phyloP scores from a whole-genome alignment of 2,797 vertebrate species.

The Spinus olivaceus region DNA sequence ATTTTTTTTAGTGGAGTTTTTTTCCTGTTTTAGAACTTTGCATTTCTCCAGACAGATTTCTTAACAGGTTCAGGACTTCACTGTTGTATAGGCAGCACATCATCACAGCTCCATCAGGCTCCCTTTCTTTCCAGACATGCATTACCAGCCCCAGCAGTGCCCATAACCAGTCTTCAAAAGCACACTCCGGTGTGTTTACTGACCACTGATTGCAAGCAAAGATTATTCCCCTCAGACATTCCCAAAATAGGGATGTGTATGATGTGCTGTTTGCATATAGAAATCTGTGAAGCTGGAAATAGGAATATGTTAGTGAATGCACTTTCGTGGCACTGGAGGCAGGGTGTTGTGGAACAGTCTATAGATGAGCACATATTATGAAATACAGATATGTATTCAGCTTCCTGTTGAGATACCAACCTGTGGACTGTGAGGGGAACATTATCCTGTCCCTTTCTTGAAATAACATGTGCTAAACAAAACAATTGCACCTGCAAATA shows the following conservation, averaged over 20 bases:
- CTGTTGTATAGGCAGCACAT: not conserved
- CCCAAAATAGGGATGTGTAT: not conserved
- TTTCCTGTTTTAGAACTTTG: not conserved
- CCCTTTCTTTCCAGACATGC: not conserved
- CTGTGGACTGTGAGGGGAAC: not conserved
- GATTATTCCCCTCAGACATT: not conserved
- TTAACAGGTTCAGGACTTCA: not conserved
- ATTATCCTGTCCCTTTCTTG: not conserved
- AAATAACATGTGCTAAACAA: conserved; percentile 24
- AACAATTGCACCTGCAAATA: conserved; percentile 55
- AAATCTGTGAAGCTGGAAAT: not conserved
- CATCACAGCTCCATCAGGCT: not conserved
- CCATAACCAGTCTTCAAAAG: not conserved
- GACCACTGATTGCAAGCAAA: not conserved
- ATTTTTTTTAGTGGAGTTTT: not conserved
- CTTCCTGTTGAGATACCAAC: not conserved
- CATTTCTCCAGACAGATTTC: not conserved
- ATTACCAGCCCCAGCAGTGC: not conserved
- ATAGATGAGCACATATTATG: not conserved
- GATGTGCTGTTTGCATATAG: not conserved
- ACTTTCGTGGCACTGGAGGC: not conserved
- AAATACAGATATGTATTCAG: not conserved
- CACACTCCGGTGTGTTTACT: not conserved
- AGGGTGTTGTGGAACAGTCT: fast-evolving
- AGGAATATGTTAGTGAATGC: not conserved